Base-by-base conservation (phyloP, 2,113 vertebrate genomes). In the Trichomycterus rosablanca region DNA sequence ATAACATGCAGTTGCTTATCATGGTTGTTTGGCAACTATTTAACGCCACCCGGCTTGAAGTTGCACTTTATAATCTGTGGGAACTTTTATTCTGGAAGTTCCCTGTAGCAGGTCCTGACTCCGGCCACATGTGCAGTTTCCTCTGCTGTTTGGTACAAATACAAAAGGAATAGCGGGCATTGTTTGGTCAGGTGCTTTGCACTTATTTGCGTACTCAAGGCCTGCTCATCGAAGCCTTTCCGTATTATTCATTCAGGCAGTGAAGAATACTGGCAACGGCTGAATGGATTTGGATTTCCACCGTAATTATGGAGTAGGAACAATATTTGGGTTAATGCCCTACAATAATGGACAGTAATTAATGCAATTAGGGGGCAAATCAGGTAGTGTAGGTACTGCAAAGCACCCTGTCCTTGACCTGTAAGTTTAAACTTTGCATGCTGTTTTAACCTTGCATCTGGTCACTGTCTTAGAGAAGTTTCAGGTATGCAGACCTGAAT, bases 181-280 rank as follows among this genome's bases (percentile, higher is more conserved):
- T 71, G 63, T 66, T 66, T 45, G 46, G 35, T 60, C 63, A 71
- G 69, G 58, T 71, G 63, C 62, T 24, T 43, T 23, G 16, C 5
- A 34, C 43, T 52, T 61, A 46, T 57, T 71, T 66, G 54, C 14
- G n/a, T 55, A 34, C 32, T 34, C 37, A 61, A 50, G 32, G 37
- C 35, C 59, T 40, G 12, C 26, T 37, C 24, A 50, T 24, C 42
- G 9, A 44, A 34, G 50, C 57, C 52, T 15, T 14, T 54, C 42
- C 51, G 32, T 22, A 57, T 61, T 53, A 70, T 59, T n/a, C 16
- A 22, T 28, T 10, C n/a, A 24, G 7, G 40, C 4, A 16, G 51
- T 48, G 26, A 58, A 70, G 40, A 44, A 66, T 66, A 45, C 57
- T 66, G 63, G 57, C 51, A 68, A 22, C 28, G 34, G 18, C 15